phyloP scores from a whole-genome alignment of 2,113 vertebrate species.

The Ammodytes marinus region DNA sequence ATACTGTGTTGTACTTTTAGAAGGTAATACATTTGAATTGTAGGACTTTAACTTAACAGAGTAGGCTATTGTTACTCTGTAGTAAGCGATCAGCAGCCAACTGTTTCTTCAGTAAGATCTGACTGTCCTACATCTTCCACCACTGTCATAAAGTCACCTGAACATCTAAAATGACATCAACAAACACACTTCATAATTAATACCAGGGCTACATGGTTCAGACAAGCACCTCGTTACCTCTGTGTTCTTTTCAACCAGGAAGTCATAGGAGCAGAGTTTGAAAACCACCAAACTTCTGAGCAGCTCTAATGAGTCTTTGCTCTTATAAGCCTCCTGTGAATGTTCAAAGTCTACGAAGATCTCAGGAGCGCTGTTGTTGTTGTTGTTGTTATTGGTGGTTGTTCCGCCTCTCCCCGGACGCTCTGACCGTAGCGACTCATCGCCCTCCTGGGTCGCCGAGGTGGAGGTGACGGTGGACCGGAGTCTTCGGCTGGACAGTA shows the following conservation, averaged over 20 bases:
- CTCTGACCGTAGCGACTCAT: background rate
- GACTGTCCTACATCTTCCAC: background rate
- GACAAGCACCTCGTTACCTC: conserved; percentile 73
- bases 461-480: conserved; percentile 29
- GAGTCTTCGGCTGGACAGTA: conserved; percentile 25
- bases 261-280: conserved; percentile 84
- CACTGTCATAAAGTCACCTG: background rate
- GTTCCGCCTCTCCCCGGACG: conserved; percentile 27
- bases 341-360: conserved; percentile 81
- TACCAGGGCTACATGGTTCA: background rate
- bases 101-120: background rate
- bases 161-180: no score
- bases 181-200: background rate
- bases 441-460: conserved; percentile 11
- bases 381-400: background rate
- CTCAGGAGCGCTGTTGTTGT: conserved; percentile 19
- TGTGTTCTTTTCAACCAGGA: conserved; percentile 83
- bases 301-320: conserved; percentile 87
- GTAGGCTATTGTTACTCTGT: no score
- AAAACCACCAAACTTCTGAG: conserved; percentile 85
- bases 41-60: no score
- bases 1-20: no score
- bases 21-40: no score
- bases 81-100: no score
- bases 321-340: conserved; percentile 84